Evolutionary conservation across 1,140 invertebrate species (phyloP).

Genomic region (Scylla paramamosain): DNA sequence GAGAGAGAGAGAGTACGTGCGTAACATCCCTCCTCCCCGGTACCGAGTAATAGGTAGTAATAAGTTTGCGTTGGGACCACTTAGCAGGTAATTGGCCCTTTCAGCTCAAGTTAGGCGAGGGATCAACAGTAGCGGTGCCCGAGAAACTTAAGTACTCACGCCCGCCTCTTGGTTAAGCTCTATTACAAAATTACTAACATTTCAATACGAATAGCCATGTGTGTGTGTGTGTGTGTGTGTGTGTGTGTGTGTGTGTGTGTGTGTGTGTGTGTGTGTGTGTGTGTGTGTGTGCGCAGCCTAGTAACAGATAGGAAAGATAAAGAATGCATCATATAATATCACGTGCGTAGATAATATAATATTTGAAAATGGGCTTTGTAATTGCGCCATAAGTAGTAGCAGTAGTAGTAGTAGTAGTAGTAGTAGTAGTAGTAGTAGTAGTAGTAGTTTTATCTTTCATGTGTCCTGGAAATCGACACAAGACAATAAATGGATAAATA

Average conservation of each 20-base stretch:
- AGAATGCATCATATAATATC: too few species aligned
- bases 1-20: too few species aligned
- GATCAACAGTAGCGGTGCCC: neutral
- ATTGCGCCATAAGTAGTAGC: neutral
- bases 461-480: too few species aligned
- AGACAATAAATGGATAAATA: too few species aligned
- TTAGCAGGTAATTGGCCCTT: slow-evolving; percentile 21
- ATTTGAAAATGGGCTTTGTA: too few species aligned
- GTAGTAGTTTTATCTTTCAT: too few species aligned
- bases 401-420: neutral
- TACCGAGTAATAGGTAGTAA: neutral
- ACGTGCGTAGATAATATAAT: too few species aligned
- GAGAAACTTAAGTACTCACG: neutral
- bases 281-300: too few species aligned
- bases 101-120: neutral
- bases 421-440: neutral
- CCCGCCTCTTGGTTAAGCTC: neutral
- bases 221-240: slow-evolving; percentile 18
- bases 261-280: too few species aligned
- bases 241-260: neutral
- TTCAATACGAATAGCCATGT: neutral
- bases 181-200: neutral
- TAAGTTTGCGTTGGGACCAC: neutral
- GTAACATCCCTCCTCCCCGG: neutral
- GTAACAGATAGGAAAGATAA: too few species aligned